Evolutionary conservation across 1,140 invertebrate species (phyloP).

Genomic region (Limonius californicus): DNA sequence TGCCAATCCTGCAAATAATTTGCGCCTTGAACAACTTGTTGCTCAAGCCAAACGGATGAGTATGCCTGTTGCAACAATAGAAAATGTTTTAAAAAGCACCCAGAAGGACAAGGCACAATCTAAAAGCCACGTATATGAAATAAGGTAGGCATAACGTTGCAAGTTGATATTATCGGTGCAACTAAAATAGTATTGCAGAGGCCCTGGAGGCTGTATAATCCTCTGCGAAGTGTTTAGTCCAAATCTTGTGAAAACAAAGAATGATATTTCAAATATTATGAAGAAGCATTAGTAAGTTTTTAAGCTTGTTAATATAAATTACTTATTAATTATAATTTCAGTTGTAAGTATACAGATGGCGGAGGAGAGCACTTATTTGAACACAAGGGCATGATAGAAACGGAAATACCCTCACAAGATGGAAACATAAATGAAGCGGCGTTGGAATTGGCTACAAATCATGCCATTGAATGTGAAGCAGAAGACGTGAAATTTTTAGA

Average conservation of each 20-base stretch:
- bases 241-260: slow-evolving; percentile 42
- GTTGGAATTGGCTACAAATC: slow-evolving; percentile 55
- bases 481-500: slow-evolving; percentile 56
- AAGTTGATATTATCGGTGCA: no score
- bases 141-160: slow-evolving; percentile 44
- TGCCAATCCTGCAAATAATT: slow-evolving; percentile 55
- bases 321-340: slow-evolving; percentile 24
- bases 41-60: slow-evolving; percentile 56
- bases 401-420: slow-evolving; percentile 36
- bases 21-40: slow-evolving; percentile 53
- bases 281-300: slow-evolving; percentile 46
- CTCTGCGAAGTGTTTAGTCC: slow-evolving; percentile 47
- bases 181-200: slow-evolving; percentile 37
- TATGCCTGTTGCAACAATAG: slow-evolving; percentile 58
- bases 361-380: slow-evolving; percentile 50
- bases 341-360: slow-evolving; percentile 35
- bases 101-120: slow-evolving; percentile 42
- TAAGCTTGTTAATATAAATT: no score
- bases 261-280: slow-evolving; percentile 45
- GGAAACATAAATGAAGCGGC: slow-evolving; percentile 32
- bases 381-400: slow-evolving; percentile 53
- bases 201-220: slow-evolving; percentile 48
- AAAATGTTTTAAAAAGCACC: slow-evolving; percentile 54
- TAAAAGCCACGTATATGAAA: slow-evolving; percentile 44
- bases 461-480: slow-evolving; percentile 60